Evolutionary conservation across 2,888 invertebrate genomes (phyloP), one percentile per base, ranked within the genome.

Genomic region (Allophyes oxyacanthae): DNA sequence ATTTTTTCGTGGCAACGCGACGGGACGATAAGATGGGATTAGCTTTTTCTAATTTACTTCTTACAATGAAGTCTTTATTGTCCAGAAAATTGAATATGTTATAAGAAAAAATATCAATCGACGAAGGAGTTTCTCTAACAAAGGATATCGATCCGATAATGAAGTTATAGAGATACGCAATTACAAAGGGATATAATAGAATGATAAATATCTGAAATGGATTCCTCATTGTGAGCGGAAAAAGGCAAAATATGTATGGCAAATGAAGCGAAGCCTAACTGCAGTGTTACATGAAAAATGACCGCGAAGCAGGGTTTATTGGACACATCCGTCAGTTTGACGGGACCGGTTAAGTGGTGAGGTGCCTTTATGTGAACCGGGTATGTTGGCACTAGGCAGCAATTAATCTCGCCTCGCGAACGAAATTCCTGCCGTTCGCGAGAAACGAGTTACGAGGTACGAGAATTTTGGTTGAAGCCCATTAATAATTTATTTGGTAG

Each of bases 271-370:
- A 11, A 46, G 33, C 45, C 36, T 42, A 50, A 53, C 42, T 56
- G 43, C 26, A 42, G 25, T 51, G 14, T 52, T 59, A 40, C 51
- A 63, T 64, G 72, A 72, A 62, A 72, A 67, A 73, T 60, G 3
- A 26, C 45, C 14, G 4, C 33, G 45, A 45, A 58, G 33, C 36
- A 56, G 40, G 54, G 55, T 51, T 64, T 73, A 73, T 75, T 73
- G 53, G 52, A 64, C 50, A 38, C 57, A 73, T 73, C 55, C 40
- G 62, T 73, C 75, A 63, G 68, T 56, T 62, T 67, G 72, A 56
- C 55, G 34, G 37, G 45, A 26, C 38, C 34, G 41, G 58, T 62
- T 32, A 59, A 60, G 52, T 57, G 14, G 72, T 46, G 43, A 60
- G 43, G 51, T 63, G 45, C 54, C 46, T 61, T 61, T 58, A 62